Percentiles rank a stretch among this genome's conserved stretches.
phyloP scores from a whole-genome alignment of 2,797 vertebrate genomes.

The Leptoclinus maculatus region DNA sequence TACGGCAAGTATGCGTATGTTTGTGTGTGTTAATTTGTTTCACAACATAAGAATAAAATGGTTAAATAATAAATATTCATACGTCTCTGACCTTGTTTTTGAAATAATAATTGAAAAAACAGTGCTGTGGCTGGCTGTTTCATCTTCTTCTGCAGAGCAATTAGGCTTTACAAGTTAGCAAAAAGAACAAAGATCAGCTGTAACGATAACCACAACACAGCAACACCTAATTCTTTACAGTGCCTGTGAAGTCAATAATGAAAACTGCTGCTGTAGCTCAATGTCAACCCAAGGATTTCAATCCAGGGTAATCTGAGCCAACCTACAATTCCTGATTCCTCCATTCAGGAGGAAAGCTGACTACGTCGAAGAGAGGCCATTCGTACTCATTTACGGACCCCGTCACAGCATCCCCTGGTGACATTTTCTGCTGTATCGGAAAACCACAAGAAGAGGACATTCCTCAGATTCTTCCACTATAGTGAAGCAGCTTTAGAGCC shows the following conservation, averaged over 20 bases:
- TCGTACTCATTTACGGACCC: slow-evolving; percentile 62
- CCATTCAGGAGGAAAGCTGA: slow-evolving; percentile 60
- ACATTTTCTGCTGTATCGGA: slow-evolving; percentile 57
- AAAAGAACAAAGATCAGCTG: slow-evolving; percentile 35
- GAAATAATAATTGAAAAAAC: slow-evolving; percentile 11
- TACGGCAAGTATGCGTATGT: neutral
- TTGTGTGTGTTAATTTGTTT: slow-evolving; percentile 24
- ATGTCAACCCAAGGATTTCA: slow-evolving; percentile 73
- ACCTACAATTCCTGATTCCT: slow-evolving; percentile 44
- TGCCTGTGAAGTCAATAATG: slow-evolving; percentile 52
- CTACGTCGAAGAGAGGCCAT: slow-evolving; percentile 48
- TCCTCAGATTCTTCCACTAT: slow-evolving; percentile 69
- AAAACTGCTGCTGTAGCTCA: slow-evolving; percentile 68
- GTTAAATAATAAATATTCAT: slow-evolving; percentile 45
- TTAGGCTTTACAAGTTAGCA: slow-evolving; percentile 7
- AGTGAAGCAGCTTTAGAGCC: slow-evolving; percentile 56
- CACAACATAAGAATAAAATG: slow-evolving; percentile 6
- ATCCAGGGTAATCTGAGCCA: slow-evolving; percentile 52
- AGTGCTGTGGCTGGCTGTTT: slow-evolving; percentile 3
- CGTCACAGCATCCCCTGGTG: slow-evolving; percentile 46
- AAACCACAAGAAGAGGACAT: slow-evolving; percentile 59
- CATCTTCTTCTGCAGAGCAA: slow-evolving; percentile 27
- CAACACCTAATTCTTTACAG: slow-evolving; percentile 18
- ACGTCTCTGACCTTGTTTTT: slow-evolving; percentile 36
- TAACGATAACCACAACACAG: slow-evolving; percentile 32